phyloP scores from a whole-genome alignment of 2,888 invertebrate genomes.

The Dryadula phaetusa region DNA sequence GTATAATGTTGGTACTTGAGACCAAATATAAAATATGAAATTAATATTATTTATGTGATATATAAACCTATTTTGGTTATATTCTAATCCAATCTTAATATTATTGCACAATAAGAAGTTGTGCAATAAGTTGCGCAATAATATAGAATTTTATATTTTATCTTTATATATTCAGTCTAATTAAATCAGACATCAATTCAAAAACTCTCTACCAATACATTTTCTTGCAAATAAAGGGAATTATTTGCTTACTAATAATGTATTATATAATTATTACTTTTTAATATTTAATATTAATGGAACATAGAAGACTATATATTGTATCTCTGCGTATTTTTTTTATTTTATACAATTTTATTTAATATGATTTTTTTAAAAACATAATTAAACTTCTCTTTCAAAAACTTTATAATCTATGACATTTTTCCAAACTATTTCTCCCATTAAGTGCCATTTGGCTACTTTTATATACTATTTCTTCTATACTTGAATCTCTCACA shows the following conservation, averaged over 20 bases:
- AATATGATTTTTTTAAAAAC: background rate
- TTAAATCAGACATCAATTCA: no score
- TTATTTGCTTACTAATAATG: background rate
- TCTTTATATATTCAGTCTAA: no score
- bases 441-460: conserved; percentile 64
- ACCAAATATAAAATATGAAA: background rate
- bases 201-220: no score
- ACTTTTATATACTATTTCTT: conserved; percentile 35
- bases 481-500: conserved; percentile 24
- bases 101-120: background rate
- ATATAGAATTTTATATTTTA: background rate
- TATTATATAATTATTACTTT: background rate
- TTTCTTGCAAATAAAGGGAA: background rate
- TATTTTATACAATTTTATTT: conserved; percentile 3
- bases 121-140: background rate
- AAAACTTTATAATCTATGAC: background rate
- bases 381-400: background rate
- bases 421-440: conserved; percentile 58
- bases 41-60: no score
- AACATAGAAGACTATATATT: background rate
- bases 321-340: conserved; percentile 7
- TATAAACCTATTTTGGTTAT: no score
- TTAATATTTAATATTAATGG: background rate
- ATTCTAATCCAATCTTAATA: no score
- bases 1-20: background rate